Conservation (phyloP, 2,113 vertebrate genomes). For the Archilochus colubris region DNA sequence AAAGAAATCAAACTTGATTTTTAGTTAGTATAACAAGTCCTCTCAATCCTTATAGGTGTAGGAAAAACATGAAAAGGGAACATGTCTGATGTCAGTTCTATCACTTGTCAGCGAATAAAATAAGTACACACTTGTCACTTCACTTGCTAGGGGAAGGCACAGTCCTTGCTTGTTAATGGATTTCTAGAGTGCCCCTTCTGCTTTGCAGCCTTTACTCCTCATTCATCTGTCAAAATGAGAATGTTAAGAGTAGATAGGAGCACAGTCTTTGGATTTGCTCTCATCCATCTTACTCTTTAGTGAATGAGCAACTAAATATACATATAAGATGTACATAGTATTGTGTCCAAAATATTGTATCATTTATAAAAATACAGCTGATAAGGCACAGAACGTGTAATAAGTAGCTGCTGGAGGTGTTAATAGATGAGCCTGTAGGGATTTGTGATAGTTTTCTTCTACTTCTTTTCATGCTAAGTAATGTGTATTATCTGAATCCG, state of each 20-base stretch:
- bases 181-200: not conserved
- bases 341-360: not conserved
- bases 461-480: not conserved
- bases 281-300: conserved; percentile 1
- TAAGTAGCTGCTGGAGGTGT: not conserved
- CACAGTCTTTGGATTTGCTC: not conserved
- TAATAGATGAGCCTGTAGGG: not conserved
- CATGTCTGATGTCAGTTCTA: not conserved
- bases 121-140: conserved; percentile 19
- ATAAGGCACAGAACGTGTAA: not conserved
- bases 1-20: conserved; percentile 4
- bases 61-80: not conserved
- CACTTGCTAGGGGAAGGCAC: conserved; percentile 11
- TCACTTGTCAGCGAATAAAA: not conserved
- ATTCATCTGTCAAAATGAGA: conserved; percentile 8
- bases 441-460: not conserved
- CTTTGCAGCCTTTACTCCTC: not conserved
- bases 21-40: conserved; percentile 5
- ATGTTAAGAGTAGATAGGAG: not conserved
- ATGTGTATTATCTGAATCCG: not conserved
- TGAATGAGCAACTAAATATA: not conserved
- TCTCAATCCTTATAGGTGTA: not conserved
- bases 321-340: not conserved
- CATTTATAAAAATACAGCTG: not conserved
- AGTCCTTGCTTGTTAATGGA: conserved; percentile 24